Percentiles rank a stretch among this genome's conserved stretches.
Conservation (phyloP, 1,140 invertebrate species). For the Trinorchestia longiramus region DNA sequence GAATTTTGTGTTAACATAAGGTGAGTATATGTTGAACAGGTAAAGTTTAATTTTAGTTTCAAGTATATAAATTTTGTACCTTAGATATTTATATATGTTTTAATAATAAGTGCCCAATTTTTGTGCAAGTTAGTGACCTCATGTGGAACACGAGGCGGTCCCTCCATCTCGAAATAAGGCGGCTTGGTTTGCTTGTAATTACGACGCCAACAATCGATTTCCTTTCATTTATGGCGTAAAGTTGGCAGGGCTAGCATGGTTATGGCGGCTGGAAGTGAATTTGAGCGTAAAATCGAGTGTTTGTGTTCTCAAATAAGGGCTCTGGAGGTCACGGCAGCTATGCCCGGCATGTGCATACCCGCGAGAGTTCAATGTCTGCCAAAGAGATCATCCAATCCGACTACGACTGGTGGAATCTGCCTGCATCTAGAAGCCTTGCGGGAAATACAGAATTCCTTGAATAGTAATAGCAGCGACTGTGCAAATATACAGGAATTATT, state of each 20-base stretch:
- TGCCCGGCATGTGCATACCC: slow-evolving; percentile 24
- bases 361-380: slow-evolving; percentile 21
- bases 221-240: background rate
- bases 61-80: background rate
- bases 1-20: background rate
- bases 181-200: slow-evolving; percentile 24
- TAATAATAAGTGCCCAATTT: background rate
- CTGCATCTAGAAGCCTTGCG: background rate
- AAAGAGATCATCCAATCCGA: background rate
- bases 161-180: background rate
- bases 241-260: background rate
- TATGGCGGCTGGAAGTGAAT: background rate
- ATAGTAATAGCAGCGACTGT: background rate
- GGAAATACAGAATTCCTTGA: background rate
- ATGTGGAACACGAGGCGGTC: background rate
- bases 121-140: background rate
- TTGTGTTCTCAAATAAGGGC: background rate
- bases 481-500: background rate
- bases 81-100: background rate
- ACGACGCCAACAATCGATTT: background rate
- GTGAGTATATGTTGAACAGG: background rate
- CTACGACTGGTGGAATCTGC: background rate
- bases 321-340: background rate
- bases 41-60: background rate
- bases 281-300: background rate